These are phyloP conservation scores for Drosophila ogumai DNA, from an alignment of 1,140 invertebrate genomes.

Conservation along the genomic window DNA sequence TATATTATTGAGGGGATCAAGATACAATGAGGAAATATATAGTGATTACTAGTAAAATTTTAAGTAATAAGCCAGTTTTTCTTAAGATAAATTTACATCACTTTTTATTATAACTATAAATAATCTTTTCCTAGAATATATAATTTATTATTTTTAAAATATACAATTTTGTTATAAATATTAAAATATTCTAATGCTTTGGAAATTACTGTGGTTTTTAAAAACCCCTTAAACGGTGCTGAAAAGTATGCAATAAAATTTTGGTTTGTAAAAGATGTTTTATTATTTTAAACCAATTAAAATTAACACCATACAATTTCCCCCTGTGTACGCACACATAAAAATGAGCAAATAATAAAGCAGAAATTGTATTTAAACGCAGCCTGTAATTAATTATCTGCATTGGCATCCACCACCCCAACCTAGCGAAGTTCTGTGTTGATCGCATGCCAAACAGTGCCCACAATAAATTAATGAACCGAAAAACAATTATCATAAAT, in stretches of 20 bases:
- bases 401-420: conserved; percentile 17
- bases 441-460: conserved; percentile 62
- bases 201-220: too few species aligned
- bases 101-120: background rate
- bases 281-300: too few species aligned
- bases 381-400: conserved; percentile 76
- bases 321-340: conserved; percentile 17
- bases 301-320: background rate
- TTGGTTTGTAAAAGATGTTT: too few species aligned
- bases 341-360: conserved; percentile 55
- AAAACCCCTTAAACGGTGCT: too few species aligned
- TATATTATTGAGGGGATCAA: background rate
- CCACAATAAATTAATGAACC: conserved; percentile 78
- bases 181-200: too few species aligned
- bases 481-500: conserved; percentile 74
- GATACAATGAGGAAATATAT: background rate
- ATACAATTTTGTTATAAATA: too few species aligned
- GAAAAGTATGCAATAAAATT: too few species aligned
- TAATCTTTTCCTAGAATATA: too few species aligned
- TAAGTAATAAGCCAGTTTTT: background rate
- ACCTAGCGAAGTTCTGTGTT: conserved; percentile 17
- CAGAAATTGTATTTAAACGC: conserved; percentile 66
- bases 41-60: background rate
- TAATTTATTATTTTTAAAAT: background rate
- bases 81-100: background rate